phyloP scores from a whole-genome alignment of 1,140 invertebrate species.

The Philaenus spumarius region DNA sequence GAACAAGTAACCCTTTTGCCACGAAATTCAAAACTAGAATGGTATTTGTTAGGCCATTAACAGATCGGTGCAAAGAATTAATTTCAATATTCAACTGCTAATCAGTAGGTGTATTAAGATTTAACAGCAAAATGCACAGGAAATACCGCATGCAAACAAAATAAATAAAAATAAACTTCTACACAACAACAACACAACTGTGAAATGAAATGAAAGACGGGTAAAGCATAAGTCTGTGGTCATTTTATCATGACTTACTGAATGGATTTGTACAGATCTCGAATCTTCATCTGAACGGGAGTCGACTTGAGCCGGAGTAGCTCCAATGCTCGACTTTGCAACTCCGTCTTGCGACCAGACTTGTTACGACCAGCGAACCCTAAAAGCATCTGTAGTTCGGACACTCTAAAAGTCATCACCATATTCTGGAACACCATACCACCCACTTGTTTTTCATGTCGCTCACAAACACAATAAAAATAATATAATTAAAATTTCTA shows the following conservation, averaged over 20 bases:
- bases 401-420: slow-evolving; percentile 76
- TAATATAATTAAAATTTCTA: background rate
- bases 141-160: background rate
- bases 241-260: slow-evolving; percentile 46
- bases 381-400: slow-evolving; percentile 77
- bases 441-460: background rate
- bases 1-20: too few species aligned
- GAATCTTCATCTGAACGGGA: slow-evolving; percentile 68
- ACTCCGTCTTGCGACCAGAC: slow-evolving; percentile 78
- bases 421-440: slow-evolving; percentile 51
- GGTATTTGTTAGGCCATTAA: too few species aligned
- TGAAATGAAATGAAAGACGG: background rate
- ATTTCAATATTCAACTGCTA: too few species aligned
- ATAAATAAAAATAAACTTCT: background rate
- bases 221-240: background rate
- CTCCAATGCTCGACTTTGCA: slow-evolving; percentile 70
- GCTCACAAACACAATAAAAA: background rate
- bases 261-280: slow-evolving; percentile 69
- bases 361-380: slow-evolving; percentile 79
- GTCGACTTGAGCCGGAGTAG: slow-evolving; percentile 64
- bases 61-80: too few species aligned
- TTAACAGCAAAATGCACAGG: too few species aligned
- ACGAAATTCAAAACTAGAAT: too few species aligned
- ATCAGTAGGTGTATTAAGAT: too few species aligned
- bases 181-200: background rate